Percentiles rank a stretch among this genome's conserved stretches.
These are phyloP conservation scores for Rugalucina vietnamica DNA, from an alignment of 2,888 invertebrate species.

Conservation along the genomic window DNA sequence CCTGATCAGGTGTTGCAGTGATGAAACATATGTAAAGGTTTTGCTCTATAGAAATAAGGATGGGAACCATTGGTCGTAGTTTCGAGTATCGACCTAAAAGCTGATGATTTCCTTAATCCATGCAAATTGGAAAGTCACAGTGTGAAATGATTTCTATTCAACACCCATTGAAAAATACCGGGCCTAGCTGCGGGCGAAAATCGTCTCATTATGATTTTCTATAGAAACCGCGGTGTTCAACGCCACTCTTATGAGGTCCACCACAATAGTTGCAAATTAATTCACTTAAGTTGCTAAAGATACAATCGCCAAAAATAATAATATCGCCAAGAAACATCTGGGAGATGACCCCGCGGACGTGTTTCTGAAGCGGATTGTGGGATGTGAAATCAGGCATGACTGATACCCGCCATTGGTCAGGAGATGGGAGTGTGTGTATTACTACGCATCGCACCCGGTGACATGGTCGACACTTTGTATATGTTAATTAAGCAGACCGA, in stretches of 20 bases:
- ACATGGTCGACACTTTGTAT: not conserved
- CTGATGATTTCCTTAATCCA: slow-evolving; percentile 7
- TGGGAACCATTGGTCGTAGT: slow-evolving; percentile 1
- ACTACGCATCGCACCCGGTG: not conserved
- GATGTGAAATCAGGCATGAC: not conserved
- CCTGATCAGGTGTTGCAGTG: slow-evolving; percentile 10
- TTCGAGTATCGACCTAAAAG: not conserved
- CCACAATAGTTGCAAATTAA: slow-evolving; percentile 54
- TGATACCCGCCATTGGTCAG: not conserved
- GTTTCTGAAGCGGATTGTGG: not conserved
- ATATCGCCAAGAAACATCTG: slow-evolving; percentile 55
- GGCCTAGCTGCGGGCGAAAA: slow-evolving; percentile 15
- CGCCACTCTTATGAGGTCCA: slow-evolving; percentile 17
- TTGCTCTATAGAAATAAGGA: slow-evolving; percentile 1
- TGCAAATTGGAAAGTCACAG: slow-evolving; percentile 33
- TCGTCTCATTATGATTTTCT: not conserved
- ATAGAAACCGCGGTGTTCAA: slow-evolving; percentile 10
- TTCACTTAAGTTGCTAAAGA: slow-evolving; percentile 53
- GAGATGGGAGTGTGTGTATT: not conserved
- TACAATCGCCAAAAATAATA: slow-evolving; percentile 43
- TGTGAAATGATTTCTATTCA: slow-evolving; percentile 39
- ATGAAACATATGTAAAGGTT: slow-evolving; percentile 1
- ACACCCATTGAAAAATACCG: slow-evolving; percentile 19
- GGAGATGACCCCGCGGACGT: slow-evolving; percentile 18
- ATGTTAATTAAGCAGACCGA: not conserved